A percentile compares a stretch with the other conserved stretches of the same genome.
These are phyloP conservation scores for Epinotia brunnichana DNA, from an alignment of 2,888 invertebrate species.

Conservation along the genomic window DNA sequence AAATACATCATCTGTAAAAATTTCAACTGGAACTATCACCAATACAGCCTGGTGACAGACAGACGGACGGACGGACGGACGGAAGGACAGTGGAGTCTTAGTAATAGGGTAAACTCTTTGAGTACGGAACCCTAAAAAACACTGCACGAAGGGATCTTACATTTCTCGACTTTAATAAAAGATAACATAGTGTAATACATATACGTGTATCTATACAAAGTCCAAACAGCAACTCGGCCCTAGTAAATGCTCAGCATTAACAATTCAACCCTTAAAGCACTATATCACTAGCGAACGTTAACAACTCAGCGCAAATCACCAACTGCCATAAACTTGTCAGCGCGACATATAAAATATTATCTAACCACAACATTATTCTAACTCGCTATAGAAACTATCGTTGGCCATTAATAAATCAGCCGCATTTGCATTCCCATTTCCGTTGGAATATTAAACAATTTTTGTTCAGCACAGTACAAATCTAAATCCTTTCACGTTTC, in stretches of 20 bases:
- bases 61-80: too few relatives aligned
- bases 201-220: background rate
- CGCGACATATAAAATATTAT: slow-evolving; percentile 40
- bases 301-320: slow-evolving; percentile 40
- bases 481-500: slow-evolving; percentile 60
- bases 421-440: slow-evolving; percentile 55
- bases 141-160: too few relatives aligned
- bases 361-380: slow-evolving; percentile 39
- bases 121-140: too few relatives aligned
- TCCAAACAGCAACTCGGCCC: background rate
- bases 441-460: slow-evolving; percentile 59
- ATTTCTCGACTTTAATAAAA: too few relatives aligned
- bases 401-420: slow-evolving; percentile 51
- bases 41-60: too few relatives aligned
- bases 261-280: slow-evolving; percentile 19
- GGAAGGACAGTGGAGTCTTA: too few relatives aligned
- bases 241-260: slow-evolving; percentile 12
- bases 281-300: slow-evolving; percentile 31
- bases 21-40: too few relatives aligned
- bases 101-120: too few relatives aligned
- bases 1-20: too few relatives aligned
- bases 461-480: slow-evolving; percentile 59
- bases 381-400: slow-evolving; percentile 39
- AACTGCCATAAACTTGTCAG: slow-evolving; percentile 43
- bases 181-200: background rate